Evolutionary conservation across 2,113 vertebrate species (phyloP).

Genomic region (Aldabrachelys gigantea): DNA sequence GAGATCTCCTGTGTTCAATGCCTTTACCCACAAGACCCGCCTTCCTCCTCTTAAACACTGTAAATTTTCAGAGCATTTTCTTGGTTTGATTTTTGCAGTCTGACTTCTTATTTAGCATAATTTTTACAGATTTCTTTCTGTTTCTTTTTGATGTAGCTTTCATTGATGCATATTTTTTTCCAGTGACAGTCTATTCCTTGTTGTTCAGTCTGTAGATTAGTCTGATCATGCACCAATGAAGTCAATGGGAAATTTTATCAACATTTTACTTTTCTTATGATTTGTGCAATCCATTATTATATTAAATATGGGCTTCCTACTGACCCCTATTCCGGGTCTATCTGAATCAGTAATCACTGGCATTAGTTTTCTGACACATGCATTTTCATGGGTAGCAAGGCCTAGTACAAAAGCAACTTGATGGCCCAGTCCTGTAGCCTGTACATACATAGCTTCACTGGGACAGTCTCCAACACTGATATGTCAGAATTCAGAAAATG

Average conservation of each 20-base stretch:
- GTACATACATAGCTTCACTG: neutral
- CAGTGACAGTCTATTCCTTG: neutral
- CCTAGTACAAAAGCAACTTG: neutral
- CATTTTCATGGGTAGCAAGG: neutral
- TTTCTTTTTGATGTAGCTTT: neutral
- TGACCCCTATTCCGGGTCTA: neutral
- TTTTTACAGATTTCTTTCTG: neutral
- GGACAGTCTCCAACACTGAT: neutral
- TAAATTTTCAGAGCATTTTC: neutral
- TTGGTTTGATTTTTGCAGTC: neutral
- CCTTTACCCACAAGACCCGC: neutral
- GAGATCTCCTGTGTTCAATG: neutral
- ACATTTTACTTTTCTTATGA: neutral
- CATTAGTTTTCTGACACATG: neutral
- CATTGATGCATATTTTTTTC: neutral
- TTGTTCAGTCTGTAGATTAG: accelerated
- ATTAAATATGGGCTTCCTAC: neutral
- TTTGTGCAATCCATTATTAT: neutral
- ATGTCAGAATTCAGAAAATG: neutral
- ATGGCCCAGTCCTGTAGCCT: neutral
- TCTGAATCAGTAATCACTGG: neutral
- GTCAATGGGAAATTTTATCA: neutral
- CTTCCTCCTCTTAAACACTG: neutral
- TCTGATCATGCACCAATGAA: neutral
- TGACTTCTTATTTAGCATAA: neutral